Evolutionary conservation across 2,113 vertebrate genomes (phyloP).

Genomic region (Cromileptes altivelis): DNA sequence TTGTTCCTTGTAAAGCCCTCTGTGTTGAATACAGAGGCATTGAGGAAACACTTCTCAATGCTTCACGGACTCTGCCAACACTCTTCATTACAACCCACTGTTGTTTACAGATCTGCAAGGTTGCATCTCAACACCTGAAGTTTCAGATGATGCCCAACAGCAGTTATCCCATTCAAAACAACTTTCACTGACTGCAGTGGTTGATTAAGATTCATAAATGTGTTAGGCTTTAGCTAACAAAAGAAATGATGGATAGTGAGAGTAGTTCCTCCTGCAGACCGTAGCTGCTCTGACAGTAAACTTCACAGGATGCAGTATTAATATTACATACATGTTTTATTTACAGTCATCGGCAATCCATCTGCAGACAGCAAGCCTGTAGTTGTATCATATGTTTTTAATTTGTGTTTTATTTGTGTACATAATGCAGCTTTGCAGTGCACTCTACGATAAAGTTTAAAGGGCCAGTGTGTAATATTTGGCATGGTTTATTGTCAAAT

Average conservation of each 20-base stretch:
- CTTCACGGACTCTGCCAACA: constrained; percentile 29
- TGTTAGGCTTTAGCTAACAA: background rate
- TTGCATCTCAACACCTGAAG: constrained; percentile 6
- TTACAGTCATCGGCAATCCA: background rate
- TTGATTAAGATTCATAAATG: background rate
- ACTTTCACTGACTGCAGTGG: background rate
- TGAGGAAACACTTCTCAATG: constrained; percentile 5
- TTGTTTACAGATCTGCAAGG: constrained; percentile 35
- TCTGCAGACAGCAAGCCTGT: background rate
- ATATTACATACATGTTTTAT: background rate
- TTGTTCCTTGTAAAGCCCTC: background rate
- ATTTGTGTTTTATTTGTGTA: background rate
- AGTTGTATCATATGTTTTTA: background rate
- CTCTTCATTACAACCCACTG: constrained; percentile 3
- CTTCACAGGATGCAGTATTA: background rate
- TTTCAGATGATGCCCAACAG: constrained; percentile 24
- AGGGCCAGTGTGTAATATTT: too few relatives aligned
- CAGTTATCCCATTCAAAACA: constrained; percentile 5
- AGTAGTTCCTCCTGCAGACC: background rate
- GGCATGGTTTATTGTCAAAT: too few relatives aligned
- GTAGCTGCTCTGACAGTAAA: background rate
- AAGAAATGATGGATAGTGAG: background rate
- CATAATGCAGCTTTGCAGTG: background rate
- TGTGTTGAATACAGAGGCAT: background rate
- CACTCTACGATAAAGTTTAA: background rate